phyloP scores from a whole-genome alignment of 2,797 vertebrate species.

The Podarcis lilfordi region DNA sequence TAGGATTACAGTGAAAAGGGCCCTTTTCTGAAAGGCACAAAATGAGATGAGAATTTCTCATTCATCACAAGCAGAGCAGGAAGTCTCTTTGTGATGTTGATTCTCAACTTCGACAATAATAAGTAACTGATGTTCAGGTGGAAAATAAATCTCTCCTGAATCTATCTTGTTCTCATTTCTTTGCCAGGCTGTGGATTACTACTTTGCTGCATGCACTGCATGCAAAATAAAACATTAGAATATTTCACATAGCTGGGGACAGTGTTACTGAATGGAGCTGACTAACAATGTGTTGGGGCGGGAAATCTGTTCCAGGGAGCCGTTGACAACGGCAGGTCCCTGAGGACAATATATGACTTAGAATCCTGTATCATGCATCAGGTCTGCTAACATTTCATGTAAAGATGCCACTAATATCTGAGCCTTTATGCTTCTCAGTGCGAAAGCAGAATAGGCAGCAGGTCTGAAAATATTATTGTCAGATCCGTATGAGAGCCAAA shows the following conservation, averaged over 20 bases:
- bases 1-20: neutral
- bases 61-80: neutral
- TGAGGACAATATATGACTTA: too few relatives aligned
- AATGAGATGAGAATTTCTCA: neutral
- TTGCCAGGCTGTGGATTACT: neutral
- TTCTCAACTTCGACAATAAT: neutral
- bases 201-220: neutral
- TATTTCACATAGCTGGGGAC: neutral
- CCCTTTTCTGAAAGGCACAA: neutral
- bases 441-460: neutral
- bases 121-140: neutral
- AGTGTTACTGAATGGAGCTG: neutral
- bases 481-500: neutral
- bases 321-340: neutral
- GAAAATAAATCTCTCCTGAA: neutral
- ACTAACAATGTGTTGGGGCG: neutral
- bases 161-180: neutral
- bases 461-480: neutral
- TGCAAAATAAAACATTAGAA: neutral
- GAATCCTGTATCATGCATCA: neutral
- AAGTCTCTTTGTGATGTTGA: neutral
- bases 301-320: neutral
- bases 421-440: neutral
- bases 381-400: neutral
- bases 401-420: neutral